Evolutionary conservation across 2,888 invertebrate genomes (phyloP).

Genomic region (Ecliptopera silaceata): DNA sequence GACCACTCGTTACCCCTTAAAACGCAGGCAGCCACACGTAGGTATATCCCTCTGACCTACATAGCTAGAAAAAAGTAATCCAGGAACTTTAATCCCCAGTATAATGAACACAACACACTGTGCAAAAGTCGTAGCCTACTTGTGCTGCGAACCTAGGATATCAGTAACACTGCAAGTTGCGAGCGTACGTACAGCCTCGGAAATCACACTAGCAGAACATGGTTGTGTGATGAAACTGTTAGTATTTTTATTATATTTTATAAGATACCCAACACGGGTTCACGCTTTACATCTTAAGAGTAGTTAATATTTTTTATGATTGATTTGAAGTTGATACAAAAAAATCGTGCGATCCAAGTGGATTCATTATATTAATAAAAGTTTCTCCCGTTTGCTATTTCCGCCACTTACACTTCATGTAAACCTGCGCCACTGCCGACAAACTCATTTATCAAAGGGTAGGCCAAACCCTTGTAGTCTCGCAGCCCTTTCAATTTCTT

Average conservation of each 20-base stretch:
- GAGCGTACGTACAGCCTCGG: neutral
- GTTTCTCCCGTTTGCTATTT: neutral
- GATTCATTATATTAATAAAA: too few species aligned
- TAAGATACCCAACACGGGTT: too few species aligned
- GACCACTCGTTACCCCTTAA: slow-evolving; percentile 50
- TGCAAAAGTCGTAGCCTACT: slow-evolving; percentile 19
- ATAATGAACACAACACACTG: slow-evolving; percentile 23
- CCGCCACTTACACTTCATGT: neutral
- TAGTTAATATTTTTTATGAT: too few species aligned
- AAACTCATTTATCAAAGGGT: slow-evolving; percentile 39
- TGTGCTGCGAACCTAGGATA: slow-evolving; percentile 16
- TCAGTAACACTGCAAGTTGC: slow-evolving; percentile 28
- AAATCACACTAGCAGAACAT: too few species aligned
- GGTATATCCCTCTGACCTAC: slow-evolving; percentile 61
- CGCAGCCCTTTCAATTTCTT: slow-evolving; percentile 42
- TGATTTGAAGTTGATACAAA: too few species aligned
- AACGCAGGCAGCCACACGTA: slow-evolving; percentile 45
- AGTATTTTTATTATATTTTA: too few species aligned
- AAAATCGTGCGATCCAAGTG: too few species aligned
- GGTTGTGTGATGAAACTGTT: too few species aligned
- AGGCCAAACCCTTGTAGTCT: slow-evolving; percentile 8
- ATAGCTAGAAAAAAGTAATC: slow-evolving; percentile 34
- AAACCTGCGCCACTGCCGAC: slow-evolving; percentile 1
- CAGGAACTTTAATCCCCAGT: slow-evolving; percentile 29
- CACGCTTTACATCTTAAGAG: too few species aligned